Percentiles rank a stretch among this genome's conserved stretches.
Evolutionary conservation across 2,113 vertebrate genomes (phyloP).

Genomic region (Cygnus atratus): DNA sequence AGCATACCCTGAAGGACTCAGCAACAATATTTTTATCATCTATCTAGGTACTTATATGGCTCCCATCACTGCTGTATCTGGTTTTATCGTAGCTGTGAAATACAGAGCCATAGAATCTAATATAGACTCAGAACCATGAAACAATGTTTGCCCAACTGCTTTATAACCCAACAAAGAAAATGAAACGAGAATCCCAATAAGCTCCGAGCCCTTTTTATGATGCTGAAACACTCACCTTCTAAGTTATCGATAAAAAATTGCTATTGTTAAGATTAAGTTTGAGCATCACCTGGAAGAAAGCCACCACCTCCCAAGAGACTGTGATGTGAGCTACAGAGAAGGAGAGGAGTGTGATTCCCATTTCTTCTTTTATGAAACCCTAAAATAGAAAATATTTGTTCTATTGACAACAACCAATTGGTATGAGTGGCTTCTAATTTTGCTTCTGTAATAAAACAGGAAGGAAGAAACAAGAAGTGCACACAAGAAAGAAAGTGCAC

Average conservation of each 20-base stretch:
- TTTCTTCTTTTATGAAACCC: background rate
- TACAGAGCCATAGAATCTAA: conserved; percentile 5
- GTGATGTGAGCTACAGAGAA: background rate
- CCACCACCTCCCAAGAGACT: background rate
- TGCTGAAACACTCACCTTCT: background rate
- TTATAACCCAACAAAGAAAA: background rate
- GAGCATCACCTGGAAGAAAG: background rate
- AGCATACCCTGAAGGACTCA: conserved; percentile 19
- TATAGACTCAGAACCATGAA: background rate
- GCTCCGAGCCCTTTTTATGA: background rate
- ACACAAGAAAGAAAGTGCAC: background rate
- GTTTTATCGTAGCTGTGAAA: conserved; percentile 41
- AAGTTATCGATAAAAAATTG: background rate
- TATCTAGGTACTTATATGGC: background rate
- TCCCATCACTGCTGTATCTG: conserved; percentile 25
- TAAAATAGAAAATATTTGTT: background rate
- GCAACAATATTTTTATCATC: conserved; percentile 41
- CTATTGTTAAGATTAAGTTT: background rate
- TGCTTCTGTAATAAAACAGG: background rate
- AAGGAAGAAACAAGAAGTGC: background rate
- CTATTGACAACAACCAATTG: background rate
- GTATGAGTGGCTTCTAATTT: background rate
- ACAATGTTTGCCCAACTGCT: background rate
- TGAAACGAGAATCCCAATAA: background rate
- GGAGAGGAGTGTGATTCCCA: background rate